Conservation (phyloP, 2,888 invertebrate genomes). For the Drosophila flavopinicola region DNA sequence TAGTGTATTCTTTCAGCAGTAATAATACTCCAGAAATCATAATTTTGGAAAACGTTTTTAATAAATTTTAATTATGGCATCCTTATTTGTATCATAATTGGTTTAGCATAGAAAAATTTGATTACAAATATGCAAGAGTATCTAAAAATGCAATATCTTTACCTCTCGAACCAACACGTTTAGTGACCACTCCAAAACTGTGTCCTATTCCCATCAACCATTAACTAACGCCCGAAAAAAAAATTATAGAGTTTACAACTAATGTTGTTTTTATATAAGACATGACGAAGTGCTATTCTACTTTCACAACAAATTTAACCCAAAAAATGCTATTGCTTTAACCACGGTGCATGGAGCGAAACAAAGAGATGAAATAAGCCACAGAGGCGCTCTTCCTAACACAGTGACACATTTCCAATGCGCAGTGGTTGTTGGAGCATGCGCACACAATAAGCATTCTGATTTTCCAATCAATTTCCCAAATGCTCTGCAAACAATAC, state of each 20-base stretch:
- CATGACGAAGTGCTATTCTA: constrained; percentile 1
- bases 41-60: too few species aligned
- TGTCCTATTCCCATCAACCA: background rate
- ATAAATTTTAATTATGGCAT: too few species aligned
- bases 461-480: constrained; percentile 44
- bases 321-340: constrained; percentile 3
- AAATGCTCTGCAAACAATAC: constrained; percentile 28
- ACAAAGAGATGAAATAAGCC: constrained; percentile 43
- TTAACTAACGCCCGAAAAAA: background rate
- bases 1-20: too few species aligned
- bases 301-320: background rate
- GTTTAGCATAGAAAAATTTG: too few species aligned
- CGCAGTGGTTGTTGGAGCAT: constrained; percentile 64
- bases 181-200: background rate
- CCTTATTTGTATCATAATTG: too few species aligned
- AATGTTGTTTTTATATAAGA: background rate
- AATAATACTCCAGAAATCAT: too few species aligned
- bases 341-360: constrained; percentile 60
- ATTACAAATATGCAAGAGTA: too few species aligned
- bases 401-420: constrained; percentile 76
- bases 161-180: too few species aligned
- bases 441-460: constrained; percentile 46
- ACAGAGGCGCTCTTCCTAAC: constrained; percentile 51
- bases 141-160: too few species aligned
- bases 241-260: background rate